Evolutionary conservation across 2,888 invertebrate species (phyloP), one percentile per base, ranked within the genome.

Genomic region (Drosophila crucigera): DNA sequence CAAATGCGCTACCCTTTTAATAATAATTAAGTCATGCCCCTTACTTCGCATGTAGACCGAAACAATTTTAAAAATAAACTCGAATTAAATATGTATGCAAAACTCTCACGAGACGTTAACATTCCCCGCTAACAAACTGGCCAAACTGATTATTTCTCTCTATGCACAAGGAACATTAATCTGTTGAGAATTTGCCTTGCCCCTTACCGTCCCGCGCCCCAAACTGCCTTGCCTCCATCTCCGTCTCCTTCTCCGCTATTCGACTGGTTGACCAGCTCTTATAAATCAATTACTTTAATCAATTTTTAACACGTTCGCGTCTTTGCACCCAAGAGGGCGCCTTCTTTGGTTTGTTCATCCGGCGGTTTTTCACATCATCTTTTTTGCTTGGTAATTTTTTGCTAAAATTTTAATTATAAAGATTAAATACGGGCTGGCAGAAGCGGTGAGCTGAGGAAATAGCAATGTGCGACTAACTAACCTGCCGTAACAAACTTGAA

Each of bases 241-340:
- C 39, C 43, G 35, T 22, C n/a, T 50, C 35, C 33, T 4, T 31
- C 49, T 50, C 10, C 19, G 4, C 25, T 47, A 16, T 3, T 35
- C 22, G 35, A 33, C 60, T 54, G 52, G 41, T 61, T 73, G 74
- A 70, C 69, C 78, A 59, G 19, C 64, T 69, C 64, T 68, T 73
- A 68, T 77, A 83, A 85, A 85, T 85, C 86, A 88, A 86, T 86
- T 86, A 86, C 78, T 82, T 85, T 83, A 88, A 88, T 86, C 86
- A 88, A 86, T 88, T 86, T 84, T 86, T 83, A 88, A 85, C 88
- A 88, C 86, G 80, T 88, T 81, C 78, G 65, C 75, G 76, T 76
- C 81, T 79, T 79, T 49, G 80, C 82, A 74, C 68, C 76, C 69
- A 68, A 54, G 60, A 41, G 71, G 73, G 72, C 66, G 71, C 67